Evolutionary conservation across 2,113 vertebrate genomes (phyloP).

Genomic region (Cheirogaleus medius): DNA sequence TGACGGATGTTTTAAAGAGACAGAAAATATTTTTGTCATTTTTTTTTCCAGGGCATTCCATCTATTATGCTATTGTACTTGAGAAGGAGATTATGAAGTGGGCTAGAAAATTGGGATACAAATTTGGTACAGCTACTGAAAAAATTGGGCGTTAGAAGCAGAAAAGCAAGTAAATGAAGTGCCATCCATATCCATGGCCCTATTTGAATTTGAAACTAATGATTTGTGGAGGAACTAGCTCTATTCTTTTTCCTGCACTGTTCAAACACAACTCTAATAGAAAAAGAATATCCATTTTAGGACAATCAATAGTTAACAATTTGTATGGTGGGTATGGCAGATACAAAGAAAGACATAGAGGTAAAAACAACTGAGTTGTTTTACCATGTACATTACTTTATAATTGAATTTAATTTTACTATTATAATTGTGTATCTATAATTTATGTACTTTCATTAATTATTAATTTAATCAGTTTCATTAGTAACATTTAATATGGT

Average conservation of each 20-base stretch:
- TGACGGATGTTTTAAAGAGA: too few species aligned
- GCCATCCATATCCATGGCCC: neutral
- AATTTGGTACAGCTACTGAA: neutral
- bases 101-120: neutral
- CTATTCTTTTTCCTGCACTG: neutral
- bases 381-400: neutral
- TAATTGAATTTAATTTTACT: neutral
- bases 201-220: neutral
- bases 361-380: neutral
- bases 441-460: neutral
- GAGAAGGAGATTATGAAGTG: neutral
- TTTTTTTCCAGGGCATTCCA: too few species aligned
- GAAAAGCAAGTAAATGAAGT: neutral
- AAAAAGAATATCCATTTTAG: neutral
- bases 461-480: neutral
- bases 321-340: neutral
- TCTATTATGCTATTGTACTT: neutral
- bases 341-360: neutral
- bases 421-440: neutral
- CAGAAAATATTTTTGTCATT: too few species aligned
- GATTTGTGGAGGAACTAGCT: neutral
- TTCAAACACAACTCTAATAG: neutral
- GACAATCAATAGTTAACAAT: neutral
- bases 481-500: neutral
- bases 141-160: neutral